These are phyloP conservation scores for Cosmorhoe ocellata DNA, from an alignment of 2,888 invertebrate genomes.

Conservation along the genomic window DNA sequence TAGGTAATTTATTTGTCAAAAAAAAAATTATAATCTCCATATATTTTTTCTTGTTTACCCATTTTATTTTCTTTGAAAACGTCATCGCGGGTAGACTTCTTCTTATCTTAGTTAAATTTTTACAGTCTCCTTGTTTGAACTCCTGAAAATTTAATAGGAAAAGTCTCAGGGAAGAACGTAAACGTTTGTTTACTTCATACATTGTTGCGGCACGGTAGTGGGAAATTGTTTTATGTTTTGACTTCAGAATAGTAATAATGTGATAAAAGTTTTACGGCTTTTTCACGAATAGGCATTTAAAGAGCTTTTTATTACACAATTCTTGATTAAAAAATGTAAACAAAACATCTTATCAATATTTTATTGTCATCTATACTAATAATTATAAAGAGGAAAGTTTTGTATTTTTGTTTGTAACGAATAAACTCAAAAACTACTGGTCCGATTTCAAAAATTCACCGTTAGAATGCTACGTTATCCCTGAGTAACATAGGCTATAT, in stretches of 20 bases:
- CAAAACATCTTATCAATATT: too few relatives aligned
- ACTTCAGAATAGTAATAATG: conserved; percentile 27
- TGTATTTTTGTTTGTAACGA: too few relatives aligned
- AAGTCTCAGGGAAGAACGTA: conserved; percentile 40
- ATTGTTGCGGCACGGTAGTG: conserved; percentile 38
- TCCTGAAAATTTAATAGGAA: conserved; percentile 50
- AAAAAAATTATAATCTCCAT: conserved; percentile 31
- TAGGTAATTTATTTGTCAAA: conserved; percentile 30
- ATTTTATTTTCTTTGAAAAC: conserved; percentile 22
- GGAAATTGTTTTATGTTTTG: conserved; percentile 37
- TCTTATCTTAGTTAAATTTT: conserved; percentile 51
- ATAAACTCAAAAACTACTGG: too few relatives aligned
- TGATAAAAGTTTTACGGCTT: conserved; percentile 31
- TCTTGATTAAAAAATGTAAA: too few relatives aligned
- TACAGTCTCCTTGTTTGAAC: conserved; percentile 53
- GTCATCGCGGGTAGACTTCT: conserved; percentile 37
- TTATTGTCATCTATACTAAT: too few relatives aligned
- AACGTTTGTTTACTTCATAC: conserved; percentile 47
- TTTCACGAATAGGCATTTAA: conserved; percentile 26
- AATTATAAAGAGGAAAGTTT: too few relatives aligned
- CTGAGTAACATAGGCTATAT: too few relatives aligned
- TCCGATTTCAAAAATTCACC: too few relatives aligned
- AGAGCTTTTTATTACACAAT: too few relatives aligned
- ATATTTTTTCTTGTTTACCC: conserved; percentile 20
- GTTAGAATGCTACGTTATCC: too few relatives aligned